These are phyloP conservation scores for Notarius quadriscutis DNA, from an alignment of 2,113 vertebrate species.

Conservation along the genomic window DNA sequence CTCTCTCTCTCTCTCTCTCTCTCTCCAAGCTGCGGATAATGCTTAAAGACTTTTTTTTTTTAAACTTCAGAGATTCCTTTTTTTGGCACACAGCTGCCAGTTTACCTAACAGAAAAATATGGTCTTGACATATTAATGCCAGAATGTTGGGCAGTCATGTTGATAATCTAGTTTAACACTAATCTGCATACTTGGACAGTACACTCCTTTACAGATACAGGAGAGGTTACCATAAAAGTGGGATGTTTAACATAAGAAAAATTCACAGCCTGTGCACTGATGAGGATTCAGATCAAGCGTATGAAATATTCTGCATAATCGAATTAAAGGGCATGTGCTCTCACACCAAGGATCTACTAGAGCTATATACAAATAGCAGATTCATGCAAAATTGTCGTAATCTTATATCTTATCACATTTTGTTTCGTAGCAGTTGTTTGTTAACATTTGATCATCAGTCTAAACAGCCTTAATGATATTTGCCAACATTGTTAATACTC, in stretches of 20 bases:
- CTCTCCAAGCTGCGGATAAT: too few species aligned
- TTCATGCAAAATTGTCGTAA: not conserved
- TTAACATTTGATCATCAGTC: not conserved
- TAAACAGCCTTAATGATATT: not conserved
- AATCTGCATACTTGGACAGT: not conserved
- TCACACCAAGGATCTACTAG: not conserved
- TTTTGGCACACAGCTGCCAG: not conserved
- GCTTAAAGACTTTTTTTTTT: not conserved
- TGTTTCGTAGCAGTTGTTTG: not conserved
- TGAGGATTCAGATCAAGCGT: slow-evolving; percentile 6
- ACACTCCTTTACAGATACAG: slow-evolving; percentile 23
- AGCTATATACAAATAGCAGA: not conserved
- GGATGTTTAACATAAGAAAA: not conserved
- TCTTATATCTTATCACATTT: not conserved
- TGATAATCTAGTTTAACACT: not conserved
- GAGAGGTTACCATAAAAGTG: not conserved
- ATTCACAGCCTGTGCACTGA: slow-evolving; percentile 53
- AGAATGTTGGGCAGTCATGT: not conserved
- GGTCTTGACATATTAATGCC: not conserved
- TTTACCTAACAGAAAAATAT: not conserved
- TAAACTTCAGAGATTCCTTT: not conserved
- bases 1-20: too few species aligned
- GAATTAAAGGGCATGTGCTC: slow-evolving; percentile 35
- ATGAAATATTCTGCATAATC: slow-evolving; percentile 55
- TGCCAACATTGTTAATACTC: not conserved